Conservation (phyloP, 2,888 invertebrate species). For the Coecobrya sp. region DNA sequence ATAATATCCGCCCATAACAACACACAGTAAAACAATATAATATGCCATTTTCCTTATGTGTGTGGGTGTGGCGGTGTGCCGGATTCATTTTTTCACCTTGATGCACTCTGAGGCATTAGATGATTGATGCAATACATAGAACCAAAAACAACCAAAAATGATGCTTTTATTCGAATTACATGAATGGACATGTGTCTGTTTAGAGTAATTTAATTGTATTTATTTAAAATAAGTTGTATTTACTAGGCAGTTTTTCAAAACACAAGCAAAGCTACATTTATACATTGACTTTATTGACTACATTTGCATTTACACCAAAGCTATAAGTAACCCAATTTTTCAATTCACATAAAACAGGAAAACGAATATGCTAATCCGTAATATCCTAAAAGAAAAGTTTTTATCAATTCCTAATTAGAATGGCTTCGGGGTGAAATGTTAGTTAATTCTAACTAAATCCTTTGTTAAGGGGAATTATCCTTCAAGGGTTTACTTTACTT, state of each 20-base stretch:
- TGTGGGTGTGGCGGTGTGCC: slow-evolving; percentile 53
- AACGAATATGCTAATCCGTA: neutral
- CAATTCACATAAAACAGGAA: neutral
- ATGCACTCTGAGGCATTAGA: slow-evolving; percentile 29
- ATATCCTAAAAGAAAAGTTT: neutral
- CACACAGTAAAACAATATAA: neutral
- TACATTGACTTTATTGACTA: neutral
- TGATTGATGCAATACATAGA: neutral
- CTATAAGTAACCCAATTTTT: slow-evolving; percentile 18
- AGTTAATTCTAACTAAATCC: too few relatives aligned
- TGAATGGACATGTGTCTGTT: neutral
- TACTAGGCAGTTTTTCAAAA: neutral
- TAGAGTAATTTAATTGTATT: neutral
- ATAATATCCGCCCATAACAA: neutral
- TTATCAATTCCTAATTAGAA: slow-evolving; percentile 7
- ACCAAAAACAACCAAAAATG: neutral
- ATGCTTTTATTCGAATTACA: neutral
- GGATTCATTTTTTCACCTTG: slow-evolving; percentile 61
- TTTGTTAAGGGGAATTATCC: too few relatives aligned
- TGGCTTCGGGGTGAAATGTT: neutral
- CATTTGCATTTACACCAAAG: neutral
- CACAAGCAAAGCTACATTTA: too few relatives aligned
- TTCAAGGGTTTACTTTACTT: too few relatives aligned
- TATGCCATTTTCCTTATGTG: slow-evolving; percentile 11
- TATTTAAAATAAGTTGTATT: neutral